These are phyloP conservation scores for Mesoclemmys tuberculata DNA, from an alignment of 2,113 vertebrate genomes.

Conservation along the genomic window DNA sequence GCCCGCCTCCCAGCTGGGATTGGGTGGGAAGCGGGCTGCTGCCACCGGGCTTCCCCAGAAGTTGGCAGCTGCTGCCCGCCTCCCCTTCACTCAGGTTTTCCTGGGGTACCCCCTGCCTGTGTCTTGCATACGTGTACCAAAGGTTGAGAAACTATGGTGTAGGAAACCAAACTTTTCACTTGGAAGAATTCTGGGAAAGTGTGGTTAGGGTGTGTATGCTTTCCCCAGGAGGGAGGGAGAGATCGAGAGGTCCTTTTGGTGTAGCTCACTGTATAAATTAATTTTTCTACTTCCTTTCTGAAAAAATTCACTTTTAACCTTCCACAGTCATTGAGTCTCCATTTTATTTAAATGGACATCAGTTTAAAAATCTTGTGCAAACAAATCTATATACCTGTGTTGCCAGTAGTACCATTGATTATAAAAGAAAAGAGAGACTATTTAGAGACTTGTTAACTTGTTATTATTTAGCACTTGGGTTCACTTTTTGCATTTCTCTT, in stretches of 20 bases:
- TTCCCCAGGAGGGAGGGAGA: neutral
- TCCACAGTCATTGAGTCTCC: neutral
- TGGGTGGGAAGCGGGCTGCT: too few species aligned
- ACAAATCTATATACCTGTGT: neutral
- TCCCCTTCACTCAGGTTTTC: too few species aligned
- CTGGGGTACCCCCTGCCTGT: too few species aligned
- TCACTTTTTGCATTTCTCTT: neutral
- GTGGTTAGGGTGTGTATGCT: neutral
- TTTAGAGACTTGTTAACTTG: neutral
- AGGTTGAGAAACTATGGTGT: too few species aligned
- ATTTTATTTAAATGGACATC: neutral
- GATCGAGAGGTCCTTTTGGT: neutral
- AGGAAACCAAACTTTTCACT: neutral
- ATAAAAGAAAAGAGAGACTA: neutral
- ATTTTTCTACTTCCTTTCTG: neutral
- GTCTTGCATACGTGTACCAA: too few species aligned
- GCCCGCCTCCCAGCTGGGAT: too few species aligned
- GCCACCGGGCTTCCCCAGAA: too few species aligned
- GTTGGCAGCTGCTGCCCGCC: too few species aligned
- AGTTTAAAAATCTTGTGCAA: neutral
- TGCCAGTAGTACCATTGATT: neutral
- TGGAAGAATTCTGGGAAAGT: neutral
- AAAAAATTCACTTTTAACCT: neutral
- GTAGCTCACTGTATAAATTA: neutral
- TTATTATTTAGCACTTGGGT: neutral